Evolutionary conservation across 2,888 invertebrate species (phyloP), one percentile per base, ranked within the genome.

Genomic region (Cacoxenus indagator): DNA sequence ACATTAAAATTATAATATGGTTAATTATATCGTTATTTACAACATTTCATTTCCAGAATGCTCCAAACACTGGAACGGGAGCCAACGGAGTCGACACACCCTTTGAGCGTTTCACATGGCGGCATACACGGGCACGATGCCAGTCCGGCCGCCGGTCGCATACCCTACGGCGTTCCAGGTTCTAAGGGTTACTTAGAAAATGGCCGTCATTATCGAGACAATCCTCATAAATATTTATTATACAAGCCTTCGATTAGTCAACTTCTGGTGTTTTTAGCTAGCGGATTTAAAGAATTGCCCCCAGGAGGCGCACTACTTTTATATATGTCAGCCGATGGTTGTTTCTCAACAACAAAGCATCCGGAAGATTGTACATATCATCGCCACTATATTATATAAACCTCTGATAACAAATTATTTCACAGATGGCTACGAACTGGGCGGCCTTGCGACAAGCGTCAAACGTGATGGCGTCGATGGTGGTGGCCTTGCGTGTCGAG

Each of bases 171-270:
- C 88, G 88, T 88, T 37, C 90, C 90, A 43, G 89, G 88, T 71
- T 89, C 89, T 65, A 89, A 89, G 71, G 89, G 89, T 65, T 91
- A 91, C 81, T 89, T 92, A 81, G 94, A 95, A 87, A 94, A 94
- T 87, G 94, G 94, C 45, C 91, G 92, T 68, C 88, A 90, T 69
- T 92, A 93, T 86, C 90, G 95, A 84, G 95, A 96, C 88, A 98
- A 98, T 90, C 98, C 98, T 51, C 98, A 98, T 90, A 98, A 98
- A 89, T 97, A 97, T 90, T 91, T 98, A 79, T 91, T 98, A 78
- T 98, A 96, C 90, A 97, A 96, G 88, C 98, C 98, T 68, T 95
- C 96, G 64, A 93, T 97, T 81, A 95, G 94, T 87, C 97, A 98
- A 90, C 93, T 98, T 69, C 91, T 97, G 87, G 95, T 97, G 73